Conservation (phyloP, 2,888 invertebrate species). For the Oxystoma pomonae region DNA sequence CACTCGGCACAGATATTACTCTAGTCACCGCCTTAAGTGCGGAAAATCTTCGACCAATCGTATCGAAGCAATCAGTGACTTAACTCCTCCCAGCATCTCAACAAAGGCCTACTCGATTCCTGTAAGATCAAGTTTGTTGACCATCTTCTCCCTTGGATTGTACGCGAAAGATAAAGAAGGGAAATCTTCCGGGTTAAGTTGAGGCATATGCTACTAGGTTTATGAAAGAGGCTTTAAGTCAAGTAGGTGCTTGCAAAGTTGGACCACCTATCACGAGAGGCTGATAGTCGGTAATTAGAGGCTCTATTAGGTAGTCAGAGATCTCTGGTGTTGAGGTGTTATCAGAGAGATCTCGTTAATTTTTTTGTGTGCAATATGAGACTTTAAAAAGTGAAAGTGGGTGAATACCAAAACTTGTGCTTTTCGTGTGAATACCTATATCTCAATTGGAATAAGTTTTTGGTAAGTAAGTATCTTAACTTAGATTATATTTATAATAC, state of each 20-base stretch:
- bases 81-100: not conserved
- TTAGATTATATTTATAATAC: too few relatives aligned
- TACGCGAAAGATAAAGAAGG: not conserved
- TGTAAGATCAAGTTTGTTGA: not conserved
- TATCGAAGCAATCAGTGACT: not conserved
- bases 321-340: too few relatives aligned
- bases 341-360: too few relatives aligned
- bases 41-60: not conserved
- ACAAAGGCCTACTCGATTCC: not conserved
- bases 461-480: too few relatives aligned
- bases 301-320: not conserved
- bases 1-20: slow-evolving; percentile 20
- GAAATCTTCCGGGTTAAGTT: not conserved
- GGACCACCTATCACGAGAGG: not conserved
- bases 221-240: not conserved
- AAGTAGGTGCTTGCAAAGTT: not conserved
- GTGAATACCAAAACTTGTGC: too few relatives aligned
- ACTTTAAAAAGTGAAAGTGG: too few relatives aligned
- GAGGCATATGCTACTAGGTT: not conserved
- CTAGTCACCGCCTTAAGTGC: slow-evolving; percentile 31
- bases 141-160: not conserved
- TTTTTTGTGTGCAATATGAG: too few relatives aligned
- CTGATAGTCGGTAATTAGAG: not conserved
- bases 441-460: too few relatives aligned
- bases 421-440: too few relatives aligned